These are phyloP conservation scores for Drosophila funebris DNA, from an alignment of 1,140 invertebrate species.

Conservation along the genomic window DNA sequence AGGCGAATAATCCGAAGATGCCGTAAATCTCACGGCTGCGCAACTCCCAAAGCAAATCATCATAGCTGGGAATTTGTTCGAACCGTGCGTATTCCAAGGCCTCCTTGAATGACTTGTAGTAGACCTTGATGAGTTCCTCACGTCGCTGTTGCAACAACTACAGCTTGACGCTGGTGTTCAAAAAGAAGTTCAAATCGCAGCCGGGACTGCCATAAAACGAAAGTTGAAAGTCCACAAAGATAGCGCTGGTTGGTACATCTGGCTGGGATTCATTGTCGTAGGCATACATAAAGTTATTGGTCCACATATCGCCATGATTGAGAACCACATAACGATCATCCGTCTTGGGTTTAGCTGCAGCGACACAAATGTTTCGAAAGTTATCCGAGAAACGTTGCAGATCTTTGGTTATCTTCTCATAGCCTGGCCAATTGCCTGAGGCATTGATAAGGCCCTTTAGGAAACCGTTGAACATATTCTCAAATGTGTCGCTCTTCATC, in stretches of 20 bases:
- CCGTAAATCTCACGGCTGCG: slow-evolving; percentile 74
- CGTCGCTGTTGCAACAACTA: slow-evolving; percentile 67
- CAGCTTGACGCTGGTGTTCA: slow-evolving; percentile 71
- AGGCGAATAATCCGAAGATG: slow-evolving; percentile 64
- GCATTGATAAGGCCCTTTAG: slow-evolving; percentile 66
- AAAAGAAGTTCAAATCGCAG: slow-evolving; percentile 77
- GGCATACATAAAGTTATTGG: slow-evolving; percentile 88
- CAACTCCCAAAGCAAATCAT: slow-evolving; percentile 74
- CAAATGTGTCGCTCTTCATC: slow-evolving; percentile 56
- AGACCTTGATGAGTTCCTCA: slow-evolving; percentile 78
- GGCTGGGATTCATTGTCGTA: slow-evolving; percentile 84
- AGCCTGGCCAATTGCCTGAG: slow-evolving; percentile 59
- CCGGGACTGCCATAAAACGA: slow-evolving; percentile 74
- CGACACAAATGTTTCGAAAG: slow-evolving; percentile 71
- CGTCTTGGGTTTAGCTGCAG: slow-evolving; percentile 65
- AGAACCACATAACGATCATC: slow-evolving; percentile 84
- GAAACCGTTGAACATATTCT: slow-evolving; percentile 62
- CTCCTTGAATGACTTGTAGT: slow-evolving; percentile 62
- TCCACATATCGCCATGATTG: slow-evolving; percentile 88
- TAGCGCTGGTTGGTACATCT: slow-evolving; percentile 84
- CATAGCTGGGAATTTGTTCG: slow-evolving; percentile 81
- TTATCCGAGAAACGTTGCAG: slow-evolving; percentile 84
- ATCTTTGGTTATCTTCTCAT: slow-evolving; percentile 61
- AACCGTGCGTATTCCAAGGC: slow-evolving; percentile 83
- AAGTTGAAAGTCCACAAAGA: slow-evolving; percentile 84